Evolutionary conservation across 2,113 vertebrate genomes (phyloP), one percentile per base, ranked within the genome.

Genomic region (Dipodomys stephensi): DNA sequence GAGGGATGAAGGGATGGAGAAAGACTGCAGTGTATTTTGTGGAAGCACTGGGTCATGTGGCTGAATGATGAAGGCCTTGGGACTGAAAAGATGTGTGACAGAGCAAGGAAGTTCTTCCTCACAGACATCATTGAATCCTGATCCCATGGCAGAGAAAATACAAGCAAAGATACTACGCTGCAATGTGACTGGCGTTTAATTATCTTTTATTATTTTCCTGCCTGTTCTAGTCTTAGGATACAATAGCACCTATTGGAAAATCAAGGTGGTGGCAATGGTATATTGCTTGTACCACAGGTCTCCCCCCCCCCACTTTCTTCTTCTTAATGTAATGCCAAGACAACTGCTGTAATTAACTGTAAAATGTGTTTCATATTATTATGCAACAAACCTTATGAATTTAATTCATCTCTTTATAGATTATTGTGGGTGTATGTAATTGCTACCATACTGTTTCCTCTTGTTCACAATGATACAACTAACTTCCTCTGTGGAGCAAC

Each of bases 211-310:
- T 64, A 78, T 86, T 83, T 94, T 71, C 74, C 68, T 46, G 22
- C 92, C 68, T 93, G 78, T 68, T 88, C 53, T 57, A 57, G 23
- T 86, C 83, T 92, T 25, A 71, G 57, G 87, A 79, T 35, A 87
- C 57, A 91, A 44, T 23, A 89, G 88, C 72, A 62, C 73, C 76
- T 80, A 86, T 27, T 82, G 77, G 87, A 57, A 95, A 81, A 91
- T 68, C 78, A 91, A 86, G 67, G 57, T 76, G 35, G 8, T 78
- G 69, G 88, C 32, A 74, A 91, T 1, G 94, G 9, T 27, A 83
- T n/a, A 39, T 27, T 79, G 46, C 78, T 73, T 80, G 68, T 28
- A 85, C 13, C 30, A 11, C 27, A 81, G 76, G 57, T 32, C 83
- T 8, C 85, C n/a, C 73, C 5, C 7, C 49, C n/a, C 2, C 35